Evolutionary conservation across 2,113 vertebrate species (phyloP), one percentile per base, ranked within the genome.

Genomic region (Astur gentilis): DNA sequence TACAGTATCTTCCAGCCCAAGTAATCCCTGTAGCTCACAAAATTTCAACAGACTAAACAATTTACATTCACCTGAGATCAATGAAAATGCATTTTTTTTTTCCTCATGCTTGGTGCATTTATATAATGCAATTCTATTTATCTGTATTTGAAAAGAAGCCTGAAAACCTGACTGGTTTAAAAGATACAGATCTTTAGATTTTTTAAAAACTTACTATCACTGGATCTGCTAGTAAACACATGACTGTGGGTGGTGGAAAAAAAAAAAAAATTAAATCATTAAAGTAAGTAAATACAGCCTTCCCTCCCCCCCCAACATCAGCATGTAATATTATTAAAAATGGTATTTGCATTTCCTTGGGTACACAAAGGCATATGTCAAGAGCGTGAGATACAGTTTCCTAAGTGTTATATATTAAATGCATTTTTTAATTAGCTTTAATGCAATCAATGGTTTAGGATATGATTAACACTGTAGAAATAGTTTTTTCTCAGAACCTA

Each of bases 201-300:
- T 82, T 85, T 67, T 0, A 44, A 76, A 91, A 54, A 32, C 6
- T 60, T 65, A 16, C 10, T 69, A 32, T 72, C 13, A 29, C 4
- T 0, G 16, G 27, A 19, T 77, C 45, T 60, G 3, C 20, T 55
- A 70, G 10, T 38, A 44, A 94, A 73, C 5, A 22, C 3, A 15
- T 32, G 10, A 77, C 14, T 1, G 6, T 64, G 1, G 11, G 4
- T 16, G 31, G 10, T 15, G 4, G 0, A 9, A 31, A 11, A 47
- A 36, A 42, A 42, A 40, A 67, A 7, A 62, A 7, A 38, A 2
- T 3, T 9, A 67, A 73, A 75, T 38, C 1, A 44, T 44, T 67
- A 49, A 25, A 69, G 29, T 38, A 44, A 89, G 54, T 49, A 79
- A 65, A 65, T 50, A 50, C n/a, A 5, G 4, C 23, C 21, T 7